A percentile compares a stretch with the other conserved stretches of the same genome.
Conservation (phyloP, 2,797 vertebrate species). For the Sebastes iracundus region DNA sequence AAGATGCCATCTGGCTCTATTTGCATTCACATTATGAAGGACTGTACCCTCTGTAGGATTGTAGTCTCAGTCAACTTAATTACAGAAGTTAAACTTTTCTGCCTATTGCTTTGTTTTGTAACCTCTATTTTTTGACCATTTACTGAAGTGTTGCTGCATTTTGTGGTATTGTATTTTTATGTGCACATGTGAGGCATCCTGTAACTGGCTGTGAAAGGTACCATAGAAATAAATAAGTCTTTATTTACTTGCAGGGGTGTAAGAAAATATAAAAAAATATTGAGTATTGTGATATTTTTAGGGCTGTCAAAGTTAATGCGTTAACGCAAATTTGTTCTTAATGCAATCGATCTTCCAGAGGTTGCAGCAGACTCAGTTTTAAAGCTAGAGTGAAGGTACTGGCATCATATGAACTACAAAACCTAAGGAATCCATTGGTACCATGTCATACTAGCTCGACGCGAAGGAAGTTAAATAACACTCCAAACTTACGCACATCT, state of each 20-base stretch:
- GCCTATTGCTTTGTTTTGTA: not conserved
- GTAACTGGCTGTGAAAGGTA: not conserved
- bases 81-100: not conserved
- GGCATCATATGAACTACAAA: too few species aligned
- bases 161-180: not conserved
- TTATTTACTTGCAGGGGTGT: not conserved
- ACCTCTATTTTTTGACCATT: not conserved
- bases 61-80: not conserved
- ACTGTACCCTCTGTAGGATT: not conserved
- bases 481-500: not conserved
- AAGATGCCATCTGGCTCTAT: conserved; percentile 46
- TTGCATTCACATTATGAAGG: conserved; percentile 38
- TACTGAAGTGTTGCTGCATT: not conserved
- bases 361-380: too few species aligned
- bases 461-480: too few species aligned
- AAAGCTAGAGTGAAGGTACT: too few species aligned
- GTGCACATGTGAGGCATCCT: not conserved
- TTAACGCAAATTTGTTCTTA: too few species aligned
- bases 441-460: too few species aligned
- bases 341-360: too few species aligned
- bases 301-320: too few species aligned
- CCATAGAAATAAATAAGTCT: not conserved
- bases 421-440: too few species aligned
- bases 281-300: too few species aligned
- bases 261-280: too few species aligned